These are phyloP conservation scores for Entelurus aequoreus DNA, from an alignment of 2,113 vertebrate genomes.

Conservation along the genomic window DNA sequence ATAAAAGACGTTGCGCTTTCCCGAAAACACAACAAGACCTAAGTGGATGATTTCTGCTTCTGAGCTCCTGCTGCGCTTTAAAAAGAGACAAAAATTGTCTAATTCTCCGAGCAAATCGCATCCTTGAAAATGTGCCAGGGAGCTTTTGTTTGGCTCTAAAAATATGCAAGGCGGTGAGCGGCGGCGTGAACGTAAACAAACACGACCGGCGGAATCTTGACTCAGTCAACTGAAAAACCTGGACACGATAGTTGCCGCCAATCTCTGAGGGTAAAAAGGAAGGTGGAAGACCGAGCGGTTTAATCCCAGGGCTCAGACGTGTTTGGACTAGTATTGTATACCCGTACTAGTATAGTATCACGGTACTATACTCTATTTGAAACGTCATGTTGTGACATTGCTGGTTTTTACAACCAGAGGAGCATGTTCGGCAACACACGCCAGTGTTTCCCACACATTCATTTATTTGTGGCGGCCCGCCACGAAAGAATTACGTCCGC, in stretches of 20 bases:
- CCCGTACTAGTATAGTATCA: no score
- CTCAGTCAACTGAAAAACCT: conserved; percentile 38
- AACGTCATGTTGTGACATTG: no score
- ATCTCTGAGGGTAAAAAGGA: conserved; percentile 32
- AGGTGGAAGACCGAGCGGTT: conserved; percentile 46
- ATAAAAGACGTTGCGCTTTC: no score
- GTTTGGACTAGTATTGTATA: no score
- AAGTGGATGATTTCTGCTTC: no score
- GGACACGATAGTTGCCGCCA: conserved; percentile 67
- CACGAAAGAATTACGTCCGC: no score
- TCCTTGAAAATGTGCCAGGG: conserved; percentile 5
- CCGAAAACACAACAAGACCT: no score
- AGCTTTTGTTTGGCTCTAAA: conserved; percentile 36
- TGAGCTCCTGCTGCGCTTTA: conserved; percentile 16
- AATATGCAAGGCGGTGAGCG: conserved; percentile 27
- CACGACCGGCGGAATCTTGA: not conserved
- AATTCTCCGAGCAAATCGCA: conserved; percentile 29
- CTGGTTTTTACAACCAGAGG: no score
- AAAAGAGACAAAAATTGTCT: conserved; percentile 17
- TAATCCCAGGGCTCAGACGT: conserved; percentile 54
- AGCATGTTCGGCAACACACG: no score
- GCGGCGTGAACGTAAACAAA: conserved; percentile 23
- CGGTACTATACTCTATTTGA: no score
- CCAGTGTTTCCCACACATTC: no score
- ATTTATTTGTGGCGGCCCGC: no score